phyloP scores from a whole-genome alignment of 1,140 invertebrate species.

The Drosophila neocordata region DNA sequence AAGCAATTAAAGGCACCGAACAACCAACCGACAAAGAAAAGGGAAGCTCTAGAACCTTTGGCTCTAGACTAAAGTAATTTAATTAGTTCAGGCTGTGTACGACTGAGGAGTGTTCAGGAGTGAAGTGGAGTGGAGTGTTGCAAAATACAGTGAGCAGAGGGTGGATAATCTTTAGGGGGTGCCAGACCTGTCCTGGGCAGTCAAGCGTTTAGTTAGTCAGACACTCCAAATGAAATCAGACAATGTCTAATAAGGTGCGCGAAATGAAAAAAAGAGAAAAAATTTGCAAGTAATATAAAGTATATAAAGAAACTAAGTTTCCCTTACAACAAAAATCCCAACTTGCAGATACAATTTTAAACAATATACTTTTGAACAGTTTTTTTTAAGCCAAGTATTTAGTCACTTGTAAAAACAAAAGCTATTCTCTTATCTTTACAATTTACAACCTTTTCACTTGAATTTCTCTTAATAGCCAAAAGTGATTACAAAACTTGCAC shows the following conservation, averaged over 20 bases:
- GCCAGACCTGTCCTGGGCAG: slow-evolving; percentile 14
- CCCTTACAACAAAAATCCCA: not conserved
- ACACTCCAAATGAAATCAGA: slow-evolving; percentile 65
- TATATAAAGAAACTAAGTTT: slow-evolving; percentile 16
- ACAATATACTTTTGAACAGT: not conserved
- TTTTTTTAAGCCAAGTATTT: too few species aligned
- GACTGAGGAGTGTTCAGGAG: not conserved
- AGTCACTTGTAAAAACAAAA: too few species aligned
- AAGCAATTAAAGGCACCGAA: slow-evolving; percentile 55
- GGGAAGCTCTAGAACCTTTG: slow-evolving; percentile 41
- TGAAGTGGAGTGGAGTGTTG: not conserved
- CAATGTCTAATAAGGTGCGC: slow-evolving; percentile 56
- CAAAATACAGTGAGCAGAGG: not conserved
- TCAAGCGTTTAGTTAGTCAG: slow-evolving; percentile 45
- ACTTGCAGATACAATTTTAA: not conserved
- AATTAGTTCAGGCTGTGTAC: slow-evolving; percentile 52
- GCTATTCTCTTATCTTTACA: too few species aligned
- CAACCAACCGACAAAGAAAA: slow-evolving; percentile 10
- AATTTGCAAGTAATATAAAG: slow-evolving; percentile 43
- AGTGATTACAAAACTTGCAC: too few species aligned
- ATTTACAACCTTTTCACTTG: too few species aligned
- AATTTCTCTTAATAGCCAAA: too few species aligned
- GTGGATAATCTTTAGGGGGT: too few species aligned
- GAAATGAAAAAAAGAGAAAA: slow-evolving; percentile 18
- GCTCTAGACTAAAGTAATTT: slow-evolving; percentile 64